A percentile compares a stretch with the other conserved stretches of the same genome.
These are phyloP conservation scores for Araneus ventricosus DNA, from an alignment of 1,140 invertebrate genomes.

Conservation along the genomic window DNA sequence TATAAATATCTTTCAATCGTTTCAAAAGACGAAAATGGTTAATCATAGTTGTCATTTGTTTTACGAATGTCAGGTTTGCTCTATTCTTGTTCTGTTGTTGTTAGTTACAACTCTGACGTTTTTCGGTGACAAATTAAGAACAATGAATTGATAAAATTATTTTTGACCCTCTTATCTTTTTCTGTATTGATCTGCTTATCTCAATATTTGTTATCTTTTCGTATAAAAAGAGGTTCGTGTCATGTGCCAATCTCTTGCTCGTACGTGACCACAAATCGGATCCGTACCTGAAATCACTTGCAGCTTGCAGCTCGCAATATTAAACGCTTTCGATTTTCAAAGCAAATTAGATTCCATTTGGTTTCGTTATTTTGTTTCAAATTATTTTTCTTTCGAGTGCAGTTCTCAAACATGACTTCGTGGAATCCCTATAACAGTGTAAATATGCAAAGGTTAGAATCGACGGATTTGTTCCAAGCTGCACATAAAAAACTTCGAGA, in stretches of 20 bases:
- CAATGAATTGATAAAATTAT: background rate
- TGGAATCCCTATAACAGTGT: slow-evolving; percentile 9
- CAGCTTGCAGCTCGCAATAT: background rate
- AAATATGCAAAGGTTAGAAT: slow-evolving; percentile 53
- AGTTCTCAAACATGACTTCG: background rate
- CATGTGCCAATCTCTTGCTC: background rate
- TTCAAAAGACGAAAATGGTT: too few relatives aligned
- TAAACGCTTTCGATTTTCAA: slow-evolving; percentile 2
- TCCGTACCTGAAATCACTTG: background rate
- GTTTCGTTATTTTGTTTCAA: background rate
- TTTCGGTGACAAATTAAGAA: background rate
- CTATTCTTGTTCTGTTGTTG: background rate
- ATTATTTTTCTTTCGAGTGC: background rate
- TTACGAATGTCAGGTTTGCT: background rate
- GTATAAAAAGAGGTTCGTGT: background rate
- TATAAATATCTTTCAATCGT: too few relatives aligned
- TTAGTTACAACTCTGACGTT: too few relatives aligned
- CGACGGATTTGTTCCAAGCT: background rate
- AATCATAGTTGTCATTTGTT: background rate
- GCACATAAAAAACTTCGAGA: background rate
- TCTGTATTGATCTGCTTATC: background rate
- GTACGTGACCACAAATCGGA: background rate
- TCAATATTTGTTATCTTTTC: background rate
- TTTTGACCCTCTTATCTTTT: background rate
- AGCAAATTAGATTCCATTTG: background rate